phyloP scores from a whole-genome alignment of 2,888 invertebrate genomes.

The Silvanus unidentatus region DNA sequence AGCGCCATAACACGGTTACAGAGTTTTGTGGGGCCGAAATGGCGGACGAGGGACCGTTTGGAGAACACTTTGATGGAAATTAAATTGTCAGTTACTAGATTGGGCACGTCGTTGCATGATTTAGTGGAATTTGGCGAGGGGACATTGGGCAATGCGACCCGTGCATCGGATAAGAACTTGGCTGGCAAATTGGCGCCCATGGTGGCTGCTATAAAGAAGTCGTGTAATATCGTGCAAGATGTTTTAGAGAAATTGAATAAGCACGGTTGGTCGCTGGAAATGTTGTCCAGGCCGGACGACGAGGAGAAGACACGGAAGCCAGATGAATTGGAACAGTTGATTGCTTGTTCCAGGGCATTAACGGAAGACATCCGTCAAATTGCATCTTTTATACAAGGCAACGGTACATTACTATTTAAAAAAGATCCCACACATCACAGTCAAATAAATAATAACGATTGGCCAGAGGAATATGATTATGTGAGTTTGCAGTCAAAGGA shows the following conservation, averaged over 20 bases:
- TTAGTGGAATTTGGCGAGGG: constrained; percentile 86
- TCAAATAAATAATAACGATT: constrained; percentile 49
- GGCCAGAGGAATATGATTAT: constrained; percentile 86
- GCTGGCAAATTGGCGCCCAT: constrained; percentile 68
- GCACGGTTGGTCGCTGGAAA: constrained; percentile 71
- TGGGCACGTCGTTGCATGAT: constrained; percentile 78
- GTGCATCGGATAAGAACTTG: constrained; percentile 71
- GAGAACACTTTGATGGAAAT: constrained; percentile 77
- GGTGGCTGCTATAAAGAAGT: constrained; percentile 73
- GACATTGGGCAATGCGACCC: constrained; percentile 77
- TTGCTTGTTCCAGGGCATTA: constrained; percentile 79
- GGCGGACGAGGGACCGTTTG: constrained; percentile 75
- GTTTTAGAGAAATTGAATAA: constrained; percentile 68
- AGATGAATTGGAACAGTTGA: constrained; percentile 83
- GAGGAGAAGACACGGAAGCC: constrained; percentile 55
- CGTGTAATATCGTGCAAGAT: constrained; percentile 73
- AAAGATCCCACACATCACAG: constrained; percentile 44
- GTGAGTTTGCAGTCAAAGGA: constrained; percentile 77
- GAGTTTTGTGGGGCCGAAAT: constrained; percentile 72
- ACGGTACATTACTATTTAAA: constrained; percentile 73
- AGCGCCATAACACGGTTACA: constrained; percentile 72
- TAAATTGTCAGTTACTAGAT: constrained; percentile 69
- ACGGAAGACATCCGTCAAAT: constrained; percentile 86
- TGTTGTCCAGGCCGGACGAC: constrained; percentile 43
- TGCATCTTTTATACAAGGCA: constrained; percentile 85